Conservation (phyloP, 2,888 invertebrate genomes). For the Dolomedes plantarius region DNA sequence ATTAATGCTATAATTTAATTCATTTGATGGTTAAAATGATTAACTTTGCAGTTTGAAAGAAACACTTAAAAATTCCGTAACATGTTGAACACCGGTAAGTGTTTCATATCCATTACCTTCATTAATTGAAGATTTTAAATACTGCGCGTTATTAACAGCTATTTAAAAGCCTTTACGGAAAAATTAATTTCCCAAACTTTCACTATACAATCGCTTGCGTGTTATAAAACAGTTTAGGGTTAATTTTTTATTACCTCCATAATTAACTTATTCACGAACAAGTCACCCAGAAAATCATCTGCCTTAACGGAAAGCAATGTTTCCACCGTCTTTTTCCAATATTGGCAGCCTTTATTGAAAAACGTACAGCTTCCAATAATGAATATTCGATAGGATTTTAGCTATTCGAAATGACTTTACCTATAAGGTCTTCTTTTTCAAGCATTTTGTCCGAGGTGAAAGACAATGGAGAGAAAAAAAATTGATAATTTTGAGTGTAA, state of each 20-base stretch:
- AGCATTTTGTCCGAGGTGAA: not conserved
- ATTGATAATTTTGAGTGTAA: slow-evolving; percentile 16
- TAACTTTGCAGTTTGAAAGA: no score
- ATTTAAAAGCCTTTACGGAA: not conserved
- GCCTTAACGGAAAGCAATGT: slow-evolving; percentile 60
- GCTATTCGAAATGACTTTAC: slow-evolving; percentile 63
- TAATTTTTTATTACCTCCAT: slow-evolving; percentile 36
- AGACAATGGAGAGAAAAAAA: slow-evolving; percentile 7
- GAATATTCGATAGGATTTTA: slow-evolving; percentile 67
- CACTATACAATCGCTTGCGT: not conserved
- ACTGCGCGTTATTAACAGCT: no score
- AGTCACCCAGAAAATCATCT: slow-evolving; percentile 8
- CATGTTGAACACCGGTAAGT: no score
- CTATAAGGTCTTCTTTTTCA: slow-evolving; percentile 68
- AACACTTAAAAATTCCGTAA: no score
- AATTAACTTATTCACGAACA: slow-evolving; percentile 57
- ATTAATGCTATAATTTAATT: no score
- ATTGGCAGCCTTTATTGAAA: slow-evolving; percentile 66
- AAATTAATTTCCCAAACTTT: not conserved
- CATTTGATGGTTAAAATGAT: no score
- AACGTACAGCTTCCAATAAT: slow-evolving; percentile 65
- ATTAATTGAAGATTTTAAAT: no score
- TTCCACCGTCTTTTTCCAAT: slow-evolving; percentile 25
- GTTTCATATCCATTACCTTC: no score
- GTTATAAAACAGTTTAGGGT: not conserved